Conservation (phyloP, 2,797 vertebrate genomes). For the Microhierax caerulescens region DNA sequence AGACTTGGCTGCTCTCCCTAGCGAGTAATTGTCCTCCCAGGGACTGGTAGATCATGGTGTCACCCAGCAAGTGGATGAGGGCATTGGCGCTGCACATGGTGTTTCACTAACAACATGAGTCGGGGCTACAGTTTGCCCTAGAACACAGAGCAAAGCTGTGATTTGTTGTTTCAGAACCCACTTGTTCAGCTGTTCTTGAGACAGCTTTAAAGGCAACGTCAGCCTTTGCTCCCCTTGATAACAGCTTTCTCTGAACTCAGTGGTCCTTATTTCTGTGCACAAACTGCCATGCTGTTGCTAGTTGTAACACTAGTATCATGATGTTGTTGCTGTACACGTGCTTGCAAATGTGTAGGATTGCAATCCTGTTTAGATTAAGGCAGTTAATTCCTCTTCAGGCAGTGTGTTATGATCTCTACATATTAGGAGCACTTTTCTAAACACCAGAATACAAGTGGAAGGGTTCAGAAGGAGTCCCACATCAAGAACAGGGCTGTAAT, state of each 20-base stretch:
- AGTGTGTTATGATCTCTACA: neutral
- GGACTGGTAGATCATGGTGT: neutral
- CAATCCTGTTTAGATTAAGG: neutral
- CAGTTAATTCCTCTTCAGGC: neutral
- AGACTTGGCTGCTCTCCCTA: neutral
- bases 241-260: neutral
- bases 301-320: fast-evolving
- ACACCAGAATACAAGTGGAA: neutral
- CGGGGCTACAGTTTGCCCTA: neutral
- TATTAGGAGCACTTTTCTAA: neutral
- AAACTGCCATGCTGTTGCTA: neutral
- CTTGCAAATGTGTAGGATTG: neutral
- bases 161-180: neutral
- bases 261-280: neutral
- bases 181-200: neutral
- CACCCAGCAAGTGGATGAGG: neutral
- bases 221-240: neutral
- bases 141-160: neutral
- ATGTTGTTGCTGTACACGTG: neutral
- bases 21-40: fast-evolving
- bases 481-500: neutral
- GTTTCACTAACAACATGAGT: neutral
- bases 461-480: neutral
- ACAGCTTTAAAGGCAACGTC: neutral
- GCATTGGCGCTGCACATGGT: neutral